Base-by-base conservation (phyloP, 2,113 vertebrate species). In the Calyptommatus sinebrachiatus region DNA sequence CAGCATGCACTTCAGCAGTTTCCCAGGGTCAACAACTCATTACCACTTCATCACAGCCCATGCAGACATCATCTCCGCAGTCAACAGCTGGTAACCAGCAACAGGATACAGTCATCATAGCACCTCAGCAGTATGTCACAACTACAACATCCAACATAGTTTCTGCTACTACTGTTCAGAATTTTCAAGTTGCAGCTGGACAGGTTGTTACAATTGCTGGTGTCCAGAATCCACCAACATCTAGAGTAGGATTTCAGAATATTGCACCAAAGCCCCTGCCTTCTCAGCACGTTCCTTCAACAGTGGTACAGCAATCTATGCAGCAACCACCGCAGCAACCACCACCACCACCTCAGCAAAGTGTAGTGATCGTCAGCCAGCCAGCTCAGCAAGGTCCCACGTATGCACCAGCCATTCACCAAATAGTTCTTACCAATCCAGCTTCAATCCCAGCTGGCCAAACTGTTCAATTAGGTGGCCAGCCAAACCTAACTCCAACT, bases 401-500 rank as follows among this genome's bases (percentile, higher is more conserved):
- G 0, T 99, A 97, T 3, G 92, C 96, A 92, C 97, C 98, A 79
- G 98, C 98, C 92, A 98, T 99, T 91, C 98, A 99, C 93, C 98
- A 99, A 90, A 99, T 99, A 31, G 97, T 99, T 89, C 96, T 99
- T 70, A 90, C 98, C 91, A 99, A 98, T 91, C 96, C 98, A 85
- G 92, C 97, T 78, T 88, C 95, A 88, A 89, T 99, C 91, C 95
- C 97, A 1, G 79, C 94, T 76, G 91, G 95, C 80, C 97, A 97
- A 83, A 92, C 97, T 87, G 96, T 99, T 88, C 98, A 99, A 92
- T 88, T 98, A 88, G 89, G 97, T 48, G 97, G 97, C 60, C 98
- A 98, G 77, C 92, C 97, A 8, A 95, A 90, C 88, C 88, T 96
- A 82, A 92, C 97, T 91, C 95, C 97, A 80, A 94, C 92, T 31